Percentiles rank a stretch among this genome's conserved stretches.
These are phyloP conservation scores for Caenorhabditis plicata DNA, from an alignment of 2,888 invertebrate species.

Conservation along the genomic window DNA sequence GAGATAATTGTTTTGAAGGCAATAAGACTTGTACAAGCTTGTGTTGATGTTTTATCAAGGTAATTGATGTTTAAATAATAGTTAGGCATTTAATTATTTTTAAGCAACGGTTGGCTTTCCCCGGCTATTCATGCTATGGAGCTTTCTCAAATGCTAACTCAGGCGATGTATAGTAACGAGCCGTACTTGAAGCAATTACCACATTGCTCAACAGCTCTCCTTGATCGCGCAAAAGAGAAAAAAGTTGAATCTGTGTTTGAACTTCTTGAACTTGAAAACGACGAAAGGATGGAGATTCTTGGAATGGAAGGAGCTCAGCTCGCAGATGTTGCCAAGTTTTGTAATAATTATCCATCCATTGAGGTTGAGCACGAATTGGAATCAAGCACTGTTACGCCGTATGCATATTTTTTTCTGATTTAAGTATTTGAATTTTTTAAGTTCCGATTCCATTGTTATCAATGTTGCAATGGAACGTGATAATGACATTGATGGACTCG, in stretches of 20 bases:
- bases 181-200: slow-evolving; percentile 94
- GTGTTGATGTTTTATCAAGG: slow-evolving; percentile 80
- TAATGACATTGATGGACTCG: slow-evolving; percentile 84
- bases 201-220: slow-evolving; percentile 84
- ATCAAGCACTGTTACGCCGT: slow-evolving; percentile 73
- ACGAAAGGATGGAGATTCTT: slow-evolving; percentile 75
- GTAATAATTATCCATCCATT: slow-evolving; percentile 97
- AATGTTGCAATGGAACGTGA: slow-evolving; percentile 90
- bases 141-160: slow-evolving; percentile 97
- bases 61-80: slow-evolving; percentile 1
- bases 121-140: slow-evolving; percentile 99
- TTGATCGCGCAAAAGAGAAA: slow-evolving; percentile 87
- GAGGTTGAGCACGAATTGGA: slow-evolving; percentile 89
- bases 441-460: slow-evolving; percentile 85
- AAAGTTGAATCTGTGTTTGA: slow-evolving; percentile 88
- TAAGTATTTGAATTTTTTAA: slow-evolving; percentile 61
- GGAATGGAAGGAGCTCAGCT: slow-evolving; percentile 79
- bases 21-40: slow-evolving; percentile 74
- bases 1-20: slow-evolving; percentile 77
- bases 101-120: slow-evolving; percentile 92
- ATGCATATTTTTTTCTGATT: slow-evolving; percentile 4
- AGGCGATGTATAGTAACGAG: slow-evolving; percentile 98
- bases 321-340: slow-evolving; percentile 97
- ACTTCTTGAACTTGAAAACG: slow-evolving; percentile 87
- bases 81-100: not conserved